Percentiles rank a stretch among this genome's conserved stretches.
Evolutionary conservation across 35 echinoderm and acorn worm genomes (phyloP).

Genomic region (Apostichopus parvimensis): DNA sequence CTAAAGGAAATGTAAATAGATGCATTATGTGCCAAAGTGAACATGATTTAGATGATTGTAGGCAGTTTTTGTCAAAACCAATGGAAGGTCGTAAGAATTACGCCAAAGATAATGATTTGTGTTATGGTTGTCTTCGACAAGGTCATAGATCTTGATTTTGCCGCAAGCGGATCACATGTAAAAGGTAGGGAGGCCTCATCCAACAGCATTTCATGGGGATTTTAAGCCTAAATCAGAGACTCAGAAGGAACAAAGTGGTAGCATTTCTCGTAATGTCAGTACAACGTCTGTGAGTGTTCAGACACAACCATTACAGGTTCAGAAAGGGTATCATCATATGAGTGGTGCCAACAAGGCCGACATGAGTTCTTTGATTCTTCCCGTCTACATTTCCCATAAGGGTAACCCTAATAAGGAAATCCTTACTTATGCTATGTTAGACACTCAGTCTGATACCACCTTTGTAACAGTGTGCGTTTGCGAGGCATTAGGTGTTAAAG

Average conservation of each 20-base stretch:
- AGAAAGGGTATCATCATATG: not conserved
- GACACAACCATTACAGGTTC: not conserved
- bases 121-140: not conserved
- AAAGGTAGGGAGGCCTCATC: not conserved
- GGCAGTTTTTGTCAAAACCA: not conserved
- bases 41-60: not conserved
- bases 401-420: constrained; percentile 39
- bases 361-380: constrained; percentile 63
- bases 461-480: constrained; percentile 43
- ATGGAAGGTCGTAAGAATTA: not conserved
- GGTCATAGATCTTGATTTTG: not conserved
- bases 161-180: not conserved
- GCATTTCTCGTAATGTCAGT: not conserved
- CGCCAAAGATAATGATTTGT: not conserved
- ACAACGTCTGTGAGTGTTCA: not conserved
- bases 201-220: not conserved
- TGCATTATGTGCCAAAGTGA: too few relatives aligned
- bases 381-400: not conserved
- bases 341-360: not conserved
- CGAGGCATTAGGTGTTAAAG: constrained; percentile 33
- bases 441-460: constrained; percentile 70
- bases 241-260: not conserved
- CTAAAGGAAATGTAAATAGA: too few relatives aligned
- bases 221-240: not conserved
- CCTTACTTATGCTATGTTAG: constrained; percentile 61